Base-by-base conservation (phyloP, 2,888 invertebrate species). In the Trachelus troglodyta region DNA sequence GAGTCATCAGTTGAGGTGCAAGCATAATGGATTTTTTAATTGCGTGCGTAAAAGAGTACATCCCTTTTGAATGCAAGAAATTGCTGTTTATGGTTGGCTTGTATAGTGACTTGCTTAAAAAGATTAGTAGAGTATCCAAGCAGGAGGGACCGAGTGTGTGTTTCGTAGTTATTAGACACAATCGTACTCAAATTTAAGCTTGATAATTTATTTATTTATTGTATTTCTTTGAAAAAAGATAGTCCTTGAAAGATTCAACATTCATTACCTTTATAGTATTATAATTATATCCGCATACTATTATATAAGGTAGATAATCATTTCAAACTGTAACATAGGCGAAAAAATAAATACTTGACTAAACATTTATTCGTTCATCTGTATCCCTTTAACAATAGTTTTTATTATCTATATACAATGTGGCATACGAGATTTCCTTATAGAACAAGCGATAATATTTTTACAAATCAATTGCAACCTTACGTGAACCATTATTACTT, bases 161-260 rank as follows among this genome's bases (percentile, higher is more conserved):
- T 78, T 76, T 23, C n/a, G 37, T 73, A 69, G 56, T 37, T 69
- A 30, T 80, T 34, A 37, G 74, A 77, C 15, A 12, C 40, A 15
- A 69, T 35, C 71, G 71, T 68, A 56, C 75, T 77, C 79, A 77
- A 78, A 74, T 80, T 79, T 81, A 77, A 74, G 81, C 81, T 77
- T 75, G 81, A 83, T 84, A 80, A 83, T 83, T 86, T 84, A 85
- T 85, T 85, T 86, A 85, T 84, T 87, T 84, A 83, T 81, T 83
- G 79, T 79, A 73, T 77, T 80, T 73, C 76, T 75, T 82, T 79
- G 73, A 40, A 73, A 77, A 77, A 80, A 79, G 56, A 56, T 56
- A 23, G 23, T 56, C 23, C 56, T 76, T 71, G 68, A 75, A 35
- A 75, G 35, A 79, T 79, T 81, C 79, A 82, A 83, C 81, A 83